Conservation (phyloP, 1,140 invertebrate species). For the Nilaparvata lugens region DNA sequence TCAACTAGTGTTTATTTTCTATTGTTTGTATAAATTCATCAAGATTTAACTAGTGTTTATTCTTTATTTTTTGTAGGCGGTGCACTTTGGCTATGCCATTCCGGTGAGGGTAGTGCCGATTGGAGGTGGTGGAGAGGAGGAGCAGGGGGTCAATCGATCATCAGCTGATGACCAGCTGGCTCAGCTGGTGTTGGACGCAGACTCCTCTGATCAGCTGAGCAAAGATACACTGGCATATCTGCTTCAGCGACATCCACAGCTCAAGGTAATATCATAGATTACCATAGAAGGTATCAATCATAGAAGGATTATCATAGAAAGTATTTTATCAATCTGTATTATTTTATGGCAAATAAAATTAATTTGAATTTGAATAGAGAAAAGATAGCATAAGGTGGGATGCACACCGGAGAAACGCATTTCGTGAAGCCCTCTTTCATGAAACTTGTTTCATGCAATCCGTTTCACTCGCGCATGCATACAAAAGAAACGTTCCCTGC, state of each 20-base stretch:
- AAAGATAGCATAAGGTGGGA: too few species aligned
- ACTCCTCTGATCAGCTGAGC: conserved; percentile 12
- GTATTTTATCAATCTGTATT: too few species aligned
- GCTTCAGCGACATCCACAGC: conserved; percentile 8
- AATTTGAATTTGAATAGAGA: too few species aligned
- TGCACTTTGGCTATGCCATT: conserved; percentile 49
- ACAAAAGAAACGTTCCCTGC: too few species aligned
- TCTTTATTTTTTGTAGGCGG: conserved; percentile 37
- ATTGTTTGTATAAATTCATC: too few species aligned
- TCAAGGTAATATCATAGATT: conserved; percentile 48
- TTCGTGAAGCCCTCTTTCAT: too few species aligned
- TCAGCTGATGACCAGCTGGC: conserved; percentile 26
- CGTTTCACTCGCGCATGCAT: too few species aligned
- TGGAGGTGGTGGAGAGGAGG: not conserved
- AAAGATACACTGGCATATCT: conserved; percentile 11
- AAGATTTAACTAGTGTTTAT: conserved; percentile 26
- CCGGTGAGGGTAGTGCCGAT: conserved; percentile 40
- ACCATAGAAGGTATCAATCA: conserved; percentile 51
- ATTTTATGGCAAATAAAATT: too few species aligned
- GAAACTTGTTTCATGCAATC: too few species aligned
- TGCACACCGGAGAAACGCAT: too few species aligned
- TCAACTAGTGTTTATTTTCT: too few species aligned
- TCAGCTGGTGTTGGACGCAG: conserved; percentile 31
- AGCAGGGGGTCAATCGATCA: not conserved
- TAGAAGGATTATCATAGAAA: too few species aligned